Conservation (phyloP, 2,888 invertebrate genomes). For the Drosophila atripex region DNA sequence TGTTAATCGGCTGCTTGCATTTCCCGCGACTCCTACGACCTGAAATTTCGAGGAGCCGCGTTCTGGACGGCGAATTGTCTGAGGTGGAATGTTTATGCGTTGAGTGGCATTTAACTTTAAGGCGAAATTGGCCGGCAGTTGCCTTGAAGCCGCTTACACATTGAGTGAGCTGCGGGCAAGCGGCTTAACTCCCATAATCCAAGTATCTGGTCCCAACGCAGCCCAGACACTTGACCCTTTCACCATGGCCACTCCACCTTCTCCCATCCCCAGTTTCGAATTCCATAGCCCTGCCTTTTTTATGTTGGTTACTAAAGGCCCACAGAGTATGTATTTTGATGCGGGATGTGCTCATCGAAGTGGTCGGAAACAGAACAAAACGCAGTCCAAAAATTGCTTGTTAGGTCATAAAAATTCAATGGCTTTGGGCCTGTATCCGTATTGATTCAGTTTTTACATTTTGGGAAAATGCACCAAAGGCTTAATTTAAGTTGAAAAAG, state of each 20-base stretch:
- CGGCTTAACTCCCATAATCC: slow-evolving; percentile 82
- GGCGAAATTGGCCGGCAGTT: slow-evolving; percentile 35
- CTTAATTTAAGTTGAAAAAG: neutral
- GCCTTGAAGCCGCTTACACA: slow-evolving; percentile 71
- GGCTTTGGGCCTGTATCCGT: slow-evolving; percentile 29
- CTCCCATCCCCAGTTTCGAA: slow-evolving; percentile 14
- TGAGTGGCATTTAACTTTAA: slow-evolving; percentile 47
- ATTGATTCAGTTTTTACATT: neutral
- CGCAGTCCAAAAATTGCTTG: slow-evolving; percentile 37
- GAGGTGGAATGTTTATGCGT: slow-evolving; percentile 32
- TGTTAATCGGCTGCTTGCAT: slow-evolving; percentile 48
- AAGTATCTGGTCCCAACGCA: slow-evolving; percentile 76
- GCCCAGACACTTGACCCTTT: slow-evolving; percentile 77
- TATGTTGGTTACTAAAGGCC: slow-evolving; percentile 31
- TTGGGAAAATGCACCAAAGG: neutral
- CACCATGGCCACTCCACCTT: slow-evolving; percentile 11
- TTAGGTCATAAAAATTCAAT: slow-evolving; percentile 69
- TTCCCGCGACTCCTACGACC: neutral
- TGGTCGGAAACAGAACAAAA: slow-evolving; percentile 12
- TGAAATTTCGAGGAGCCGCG: slow-evolving; percentile 27
- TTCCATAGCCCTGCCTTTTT: slow-evolving; percentile 22
- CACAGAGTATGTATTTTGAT: slow-evolving; percentile 47
- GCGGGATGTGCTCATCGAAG: slow-evolving; percentile 48
- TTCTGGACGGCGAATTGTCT: slow-evolving; percentile 41
- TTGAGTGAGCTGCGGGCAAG: slow-evolving; percentile 65